phyloP scores from a whole-genome alignment of 2,888 invertebrate genomes.

The Escarpia spicata region DNA sequence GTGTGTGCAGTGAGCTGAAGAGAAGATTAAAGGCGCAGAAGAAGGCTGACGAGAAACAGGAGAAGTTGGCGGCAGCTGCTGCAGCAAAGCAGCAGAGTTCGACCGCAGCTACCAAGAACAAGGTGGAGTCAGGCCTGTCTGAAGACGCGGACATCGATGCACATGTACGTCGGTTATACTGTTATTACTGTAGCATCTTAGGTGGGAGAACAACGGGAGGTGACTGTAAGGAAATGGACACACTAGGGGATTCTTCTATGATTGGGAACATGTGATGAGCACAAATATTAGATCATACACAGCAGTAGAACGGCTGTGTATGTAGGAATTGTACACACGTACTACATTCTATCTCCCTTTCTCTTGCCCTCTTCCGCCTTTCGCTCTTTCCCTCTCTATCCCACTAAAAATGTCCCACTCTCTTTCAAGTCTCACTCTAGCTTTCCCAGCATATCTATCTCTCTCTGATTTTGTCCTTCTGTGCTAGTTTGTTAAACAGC shows the following conservation, averaged over 20 bases:
- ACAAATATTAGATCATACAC: not conserved
- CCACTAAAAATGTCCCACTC: not conserved
- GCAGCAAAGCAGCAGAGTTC: slow-evolving; percentile 44
- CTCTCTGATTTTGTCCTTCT: not conserved
- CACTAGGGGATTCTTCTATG: not conserved
- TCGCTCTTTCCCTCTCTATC: too few species aligned
- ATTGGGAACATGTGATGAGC: not conserved
- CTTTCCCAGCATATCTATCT: not conserved
- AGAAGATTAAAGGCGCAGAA: slow-evolving; percentile 90
- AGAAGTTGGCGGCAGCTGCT: slow-evolving; percentile 66
- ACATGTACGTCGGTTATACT: slow-evolving; percentile 72
- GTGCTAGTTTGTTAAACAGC: not conserved
- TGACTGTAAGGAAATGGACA: too few species aligned
- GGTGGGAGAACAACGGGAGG: not conserved
- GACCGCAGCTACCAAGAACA: slow-evolving; percentile 23
- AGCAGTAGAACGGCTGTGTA: not conserved
- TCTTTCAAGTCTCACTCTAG: not conserved
- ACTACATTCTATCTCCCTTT: too few species aligned
- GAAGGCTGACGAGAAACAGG: slow-evolving; percentile 89
- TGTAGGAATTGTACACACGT: not conserved
- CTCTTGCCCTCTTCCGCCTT: too few species aligned
- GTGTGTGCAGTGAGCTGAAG: slow-evolving; percentile 85
- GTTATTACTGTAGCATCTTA: not conserved
- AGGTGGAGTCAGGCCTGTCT: slow-evolving; percentile 14
- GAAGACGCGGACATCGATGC: slow-evolving; percentile 87